phyloP scores from a whole-genome alignment of 2,888 invertebrate species.

The Meteorus cinctellus region DNA sequence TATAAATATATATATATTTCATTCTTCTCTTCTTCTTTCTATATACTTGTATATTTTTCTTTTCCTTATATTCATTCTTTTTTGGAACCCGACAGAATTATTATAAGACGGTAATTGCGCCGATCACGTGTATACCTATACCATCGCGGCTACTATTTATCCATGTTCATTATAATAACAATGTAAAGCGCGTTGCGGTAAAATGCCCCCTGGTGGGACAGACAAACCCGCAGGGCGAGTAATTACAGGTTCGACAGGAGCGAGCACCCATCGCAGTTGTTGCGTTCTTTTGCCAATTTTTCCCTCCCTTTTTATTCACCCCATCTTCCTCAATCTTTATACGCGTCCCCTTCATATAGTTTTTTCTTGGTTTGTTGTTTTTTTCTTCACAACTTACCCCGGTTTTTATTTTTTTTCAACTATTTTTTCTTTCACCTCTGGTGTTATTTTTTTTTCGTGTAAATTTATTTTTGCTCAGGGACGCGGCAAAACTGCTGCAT shows the following conservation, averaged over 20 bases:
- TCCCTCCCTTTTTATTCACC: constrained; percentile 19
- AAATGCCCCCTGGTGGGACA: constrained; percentile 44
- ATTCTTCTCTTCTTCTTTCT: constrained; percentile 33
- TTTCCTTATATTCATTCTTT: constrained; percentile 30
- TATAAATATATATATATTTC: constrained; percentile 22
- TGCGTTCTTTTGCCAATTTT: constrained; percentile 19
- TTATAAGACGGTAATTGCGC: constrained; percentile 72
- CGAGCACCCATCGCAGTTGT: background rate
- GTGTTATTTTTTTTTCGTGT: background rate
- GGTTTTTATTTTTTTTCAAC: background rate
- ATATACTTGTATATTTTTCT: background rate
- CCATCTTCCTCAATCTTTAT: background rate
- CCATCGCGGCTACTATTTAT: constrained; percentile 70
- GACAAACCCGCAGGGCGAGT: constrained; percentile 32
- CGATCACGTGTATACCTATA: constrained; percentile 68
- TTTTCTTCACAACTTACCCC: too few relatives aligned
- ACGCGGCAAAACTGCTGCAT: background rate
- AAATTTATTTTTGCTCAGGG: background rate
- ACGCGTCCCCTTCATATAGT: background rate
- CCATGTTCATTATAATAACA: constrained; percentile 73
- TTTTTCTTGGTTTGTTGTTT: too few relatives aligned
- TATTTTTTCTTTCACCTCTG: background rate
- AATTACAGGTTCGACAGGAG: constrained; percentile 32
- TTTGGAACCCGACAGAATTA: constrained; percentile 57
- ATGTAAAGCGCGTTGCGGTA: constrained; percentile 64